Evolutionary conservation across 2,113 vertebrate species (phyloP).

Genomic region (Agelaius phoeniceus): DNA sequence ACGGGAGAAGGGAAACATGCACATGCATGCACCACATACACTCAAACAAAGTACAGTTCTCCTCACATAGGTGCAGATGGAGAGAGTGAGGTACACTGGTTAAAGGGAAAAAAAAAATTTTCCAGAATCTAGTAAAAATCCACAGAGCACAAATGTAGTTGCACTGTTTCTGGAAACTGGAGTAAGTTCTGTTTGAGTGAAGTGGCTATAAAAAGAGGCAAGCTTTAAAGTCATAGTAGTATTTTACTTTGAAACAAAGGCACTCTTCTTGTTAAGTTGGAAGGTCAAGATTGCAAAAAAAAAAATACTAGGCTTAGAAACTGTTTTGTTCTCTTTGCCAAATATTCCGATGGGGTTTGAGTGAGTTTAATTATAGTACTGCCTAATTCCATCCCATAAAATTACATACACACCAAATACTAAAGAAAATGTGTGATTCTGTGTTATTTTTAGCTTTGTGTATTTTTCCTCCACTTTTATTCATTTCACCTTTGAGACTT

Average conservation of each 20-base stretch:
- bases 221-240: not conserved
- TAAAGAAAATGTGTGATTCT: constrained; percentile 43
- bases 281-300: not conserved
- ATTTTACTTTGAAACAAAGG: constrained; percentile 6
- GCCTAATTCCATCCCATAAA: constrained; percentile 47
- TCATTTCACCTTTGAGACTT: constrained; percentile 61
- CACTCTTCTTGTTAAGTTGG: not conserved
- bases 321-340: not conserved
- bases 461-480: constrained; percentile 53
- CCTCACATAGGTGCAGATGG: not conserved
- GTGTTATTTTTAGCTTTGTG: constrained; percentile 49
- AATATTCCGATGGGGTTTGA: not conserved
- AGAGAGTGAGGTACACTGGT: not conserved
- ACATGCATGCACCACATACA: no score
- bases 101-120: not conserved
- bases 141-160: not conserved
- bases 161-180: not conserved
- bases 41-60: not conserved
- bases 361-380: constrained; percentile 4
- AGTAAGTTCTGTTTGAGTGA: not conserved
- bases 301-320: not conserved
- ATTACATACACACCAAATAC: not conserved
- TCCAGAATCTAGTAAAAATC: not conserved
- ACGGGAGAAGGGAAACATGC: constrained; percentile 1
- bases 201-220: not conserved